Conservation (phyloP, 1,140 invertebrate species). For the Andricus grossulariae region DNA sequence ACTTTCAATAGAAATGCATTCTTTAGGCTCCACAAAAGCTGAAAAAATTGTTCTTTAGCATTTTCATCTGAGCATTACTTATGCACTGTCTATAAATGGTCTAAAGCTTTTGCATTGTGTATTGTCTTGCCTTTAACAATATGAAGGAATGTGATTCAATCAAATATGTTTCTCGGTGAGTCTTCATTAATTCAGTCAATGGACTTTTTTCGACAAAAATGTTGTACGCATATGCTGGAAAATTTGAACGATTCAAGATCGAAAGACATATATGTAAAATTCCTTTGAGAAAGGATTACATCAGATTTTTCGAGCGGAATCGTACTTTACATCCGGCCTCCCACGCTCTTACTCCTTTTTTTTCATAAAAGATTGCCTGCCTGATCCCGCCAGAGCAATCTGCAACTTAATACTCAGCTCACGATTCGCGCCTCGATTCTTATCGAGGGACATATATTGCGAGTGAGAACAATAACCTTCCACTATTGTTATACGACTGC, state of each 20-base stretch:
- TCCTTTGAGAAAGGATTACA: slow-evolving; percentile 41
- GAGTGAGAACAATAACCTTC: slow-evolving; percentile 56
- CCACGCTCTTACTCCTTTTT: slow-evolving; percentile 36
- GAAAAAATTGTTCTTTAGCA: too few species aligned
- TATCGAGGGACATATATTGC: slow-evolving; percentile 55
- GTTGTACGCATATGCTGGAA: too few species aligned
- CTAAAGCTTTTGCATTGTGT: too few species aligned
- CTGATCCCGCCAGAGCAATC: slow-evolving; percentile 50
- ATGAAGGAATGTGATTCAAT: slow-evolving; percentile 42
- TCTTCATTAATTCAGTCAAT: neutral
- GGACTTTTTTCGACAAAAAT: too few species aligned
- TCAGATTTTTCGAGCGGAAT: slow-evolving; percentile 50
- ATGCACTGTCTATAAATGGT: too few species aligned
- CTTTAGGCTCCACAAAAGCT: too few species aligned
- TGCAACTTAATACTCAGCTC: slow-evolving; percentile 57
- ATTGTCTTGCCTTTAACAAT: too few species aligned
- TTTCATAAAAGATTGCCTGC: slow-evolving; percentile 49
- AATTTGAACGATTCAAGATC: too few species aligned
- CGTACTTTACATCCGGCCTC: slow-evolving; percentile 51
- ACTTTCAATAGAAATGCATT: too few species aligned
- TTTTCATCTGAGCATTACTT: too few species aligned
- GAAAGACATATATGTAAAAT: slow-evolving; percentile 30
- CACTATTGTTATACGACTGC: slow-evolving; percentile 47
- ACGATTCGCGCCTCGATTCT: slow-evolving; percentile 58
- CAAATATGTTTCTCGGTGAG: slow-evolving; percentile 12